Percentiles rank a stretch among this genome's conserved stretches.
These are phyloP conservation scores for Thumatha senex DNA, from an alignment of 2,888 invertebrate species.

Conservation along the genomic window DNA sequence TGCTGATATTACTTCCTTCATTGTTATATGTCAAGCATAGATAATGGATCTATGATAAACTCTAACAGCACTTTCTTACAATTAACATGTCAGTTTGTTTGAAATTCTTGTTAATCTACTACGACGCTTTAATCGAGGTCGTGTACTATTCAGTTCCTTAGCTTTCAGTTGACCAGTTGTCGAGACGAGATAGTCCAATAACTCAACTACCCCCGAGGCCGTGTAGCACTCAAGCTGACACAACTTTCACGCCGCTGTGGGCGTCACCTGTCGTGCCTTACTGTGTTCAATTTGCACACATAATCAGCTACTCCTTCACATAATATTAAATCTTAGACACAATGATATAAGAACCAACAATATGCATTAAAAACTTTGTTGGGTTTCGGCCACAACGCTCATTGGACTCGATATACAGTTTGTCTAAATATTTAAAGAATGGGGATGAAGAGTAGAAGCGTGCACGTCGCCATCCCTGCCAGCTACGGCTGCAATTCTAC, in stretches of 20 bases:
- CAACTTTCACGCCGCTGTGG: slow-evolving; percentile 63
- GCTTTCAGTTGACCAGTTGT: slow-evolving; percentile 23
- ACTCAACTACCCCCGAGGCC: slow-evolving; percentile 39
- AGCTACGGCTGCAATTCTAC: too few relatives aligned
- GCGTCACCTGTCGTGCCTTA: slow-evolving; percentile 65
- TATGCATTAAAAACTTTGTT: slow-evolving; percentile 15
- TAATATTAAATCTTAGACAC: slow-evolving; percentile 26
- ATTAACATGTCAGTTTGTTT: slow-evolving; percentile 6
- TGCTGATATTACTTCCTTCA: slow-evolving; percentile 4
- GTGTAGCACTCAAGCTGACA: slow-evolving; percentile 37
- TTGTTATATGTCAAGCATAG: neutral
- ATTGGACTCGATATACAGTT: slow-evolving; percentile 34
- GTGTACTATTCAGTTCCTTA: slow-evolving; percentile 33
- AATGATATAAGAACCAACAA: slow-evolving; percentile 24
- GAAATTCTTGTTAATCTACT: slow-evolving; percentile 2
- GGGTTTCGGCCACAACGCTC: slow-evolving; percentile 38
- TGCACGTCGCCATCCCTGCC: too few relatives aligned
- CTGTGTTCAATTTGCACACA: slow-evolving; percentile 39
- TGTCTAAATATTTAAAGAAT: slow-evolving; percentile 24
- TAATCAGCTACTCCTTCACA: slow-evolving; percentile 2
- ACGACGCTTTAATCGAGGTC: slow-evolving; percentile 2
- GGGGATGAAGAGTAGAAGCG: too few relatives aligned
- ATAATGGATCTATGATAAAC: slow-evolving; percentile 3
- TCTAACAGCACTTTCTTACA: slow-evolving; percentile 4
- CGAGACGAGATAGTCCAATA: slow-evolving; percentile 33